phyloP scores from a whole-genome alignment of 2,888 invertebrate genomes.

The Drosophila antonietae region DNA sequence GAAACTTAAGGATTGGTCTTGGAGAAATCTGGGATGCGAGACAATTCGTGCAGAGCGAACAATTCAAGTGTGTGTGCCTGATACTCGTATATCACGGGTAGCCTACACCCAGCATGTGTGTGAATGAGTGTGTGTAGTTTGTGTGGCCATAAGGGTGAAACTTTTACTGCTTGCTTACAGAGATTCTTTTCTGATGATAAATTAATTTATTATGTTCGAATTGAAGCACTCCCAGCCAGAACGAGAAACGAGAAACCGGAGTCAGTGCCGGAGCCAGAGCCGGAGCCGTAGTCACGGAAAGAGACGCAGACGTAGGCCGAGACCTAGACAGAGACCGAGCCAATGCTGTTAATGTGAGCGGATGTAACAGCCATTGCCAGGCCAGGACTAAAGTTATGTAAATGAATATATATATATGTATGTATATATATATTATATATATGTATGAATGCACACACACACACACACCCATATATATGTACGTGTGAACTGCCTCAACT shows the following conservation, averaged over 20 bases:
- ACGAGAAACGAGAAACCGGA: constrained; percentile 36
- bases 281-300: not conserved
- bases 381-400: constrained; percentile 48
- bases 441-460: not conserved
- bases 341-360: constrained; percentile 64
- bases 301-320: constrained; percentile 1
- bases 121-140: constrained; percentile 36
- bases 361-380: constrained; percentile 54
- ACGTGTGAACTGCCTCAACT: constrained; percentile 48
- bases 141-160: constrained; percentile 69
- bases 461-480: constrained; percentile 3
- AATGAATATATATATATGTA: constrained; percentile 27
- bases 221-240: constrained; percentile 67
- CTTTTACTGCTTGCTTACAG: constrained; percentile 72
- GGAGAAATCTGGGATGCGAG: constrained; percentile 7
- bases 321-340: constrained; percentile 22
- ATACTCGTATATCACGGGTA: constrained; percentile 47
- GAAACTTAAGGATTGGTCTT: constrained; percentile 4
- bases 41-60: constrained; percentile 44
- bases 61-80: constrained; percentile 63
- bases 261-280: constrained; percentile 4
- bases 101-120: constrained; percentile 28
- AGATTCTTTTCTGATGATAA: constrained; percentile 82
- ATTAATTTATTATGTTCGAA: constrained; percentile 84
- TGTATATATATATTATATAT: constrained; percentile 7